Evolutionary conservation across 2,797 vertebrate genomes (phyloP), one percentile per base, ranked within the genome.

Genomic region (Astyanax mexicanus): DNA sequence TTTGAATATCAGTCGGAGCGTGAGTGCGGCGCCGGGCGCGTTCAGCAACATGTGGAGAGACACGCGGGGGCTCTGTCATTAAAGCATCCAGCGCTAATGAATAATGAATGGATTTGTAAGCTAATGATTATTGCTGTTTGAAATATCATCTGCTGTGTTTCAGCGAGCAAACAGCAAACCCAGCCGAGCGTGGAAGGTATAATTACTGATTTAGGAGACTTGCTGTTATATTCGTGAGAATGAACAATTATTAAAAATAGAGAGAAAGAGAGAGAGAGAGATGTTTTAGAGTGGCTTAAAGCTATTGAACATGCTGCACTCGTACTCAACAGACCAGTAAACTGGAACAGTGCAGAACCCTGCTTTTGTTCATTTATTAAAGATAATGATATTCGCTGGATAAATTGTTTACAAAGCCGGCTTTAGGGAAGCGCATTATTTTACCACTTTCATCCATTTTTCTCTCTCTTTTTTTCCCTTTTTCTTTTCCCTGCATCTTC

Each of bases 51-150:
- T 62, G 55, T 19, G 12, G 35, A 2, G 44, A 69, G 40, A 49
- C 61, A 21, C 19, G 29, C 29, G 66, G 42, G 25, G 51, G 21
- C 27, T 17, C 45, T 51, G 42, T 44, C 75, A 57, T 71, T 72
- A 77, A 76, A 76, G 58, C 69, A 67, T 77, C 62, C 32, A 10
- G 42, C 72, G 32, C 42, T 72, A 78, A 78, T 72, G 62, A 78
- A 67, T 67, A 72, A 71, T 62, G 71, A 78, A 72, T 60, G 45
- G 21, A 67, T 72, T 35, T 60, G 32, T 54, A 44, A 21, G 47
- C 51, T 72, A 72, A 72, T 77, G 68, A 38, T 66, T 77, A 77
- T 72, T 57, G 69, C 75, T 45, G 42, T 66, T 77, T 77, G 40
- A 71, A 51, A 71, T 44, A 40, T 52, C 23, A 44, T 71, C 47